Base-by-base conservation (phyloP, 1,140 invertebrate species). In the Kradibia gibbosae region DNA sequence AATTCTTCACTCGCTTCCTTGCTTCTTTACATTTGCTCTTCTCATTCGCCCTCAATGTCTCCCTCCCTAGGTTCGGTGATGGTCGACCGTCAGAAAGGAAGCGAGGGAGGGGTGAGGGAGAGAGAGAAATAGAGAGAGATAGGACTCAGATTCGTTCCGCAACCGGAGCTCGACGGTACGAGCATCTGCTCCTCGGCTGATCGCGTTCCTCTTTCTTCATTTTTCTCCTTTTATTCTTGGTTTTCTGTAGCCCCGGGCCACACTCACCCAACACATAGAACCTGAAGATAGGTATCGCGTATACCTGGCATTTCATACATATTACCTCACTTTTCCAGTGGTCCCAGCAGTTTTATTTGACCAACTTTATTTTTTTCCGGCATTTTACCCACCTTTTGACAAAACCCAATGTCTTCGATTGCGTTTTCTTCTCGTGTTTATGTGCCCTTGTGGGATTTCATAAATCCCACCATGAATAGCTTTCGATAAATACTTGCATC, bases 81-180 rank as follows among this genome's bases (percentile, higher is more conserved):
- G 13, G 7, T 45, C 42, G 5, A 5, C 50, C 50, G 5, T 53
- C 22, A 25, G 22, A 5, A 7, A 25, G 1, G 22, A 28, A n/a
- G 10, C 3, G 22, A 22, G 17, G 13, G 11, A 1, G 3, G 62
- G 20, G 20, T 34, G 1, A n/a, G 39, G n/a, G 65, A 36, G 36
- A 4, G 31, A 70, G 39, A 42, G 36, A 39, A 53, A 75, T 3
- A 60, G 15, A 57, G 22, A 76, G 2, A 60, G 34, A 0, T 53
- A 57, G 45, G 42, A 45, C 60, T 55, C 60, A 20, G 34, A 80
- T 80, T 80, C 53, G 78, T 80, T 80, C 70, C 67, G 17, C 45
- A 55, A 36, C 76, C 11, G 1, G 70, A 34, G 70, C 28, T 25
- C 25, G 62, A 4, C 73, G 53, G 15, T 57, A 31, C 76, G 45